Base-by-base conservation (phyloP, 2,113 vertebrate species). In the Proterorhinus semilunaris region DNA sequence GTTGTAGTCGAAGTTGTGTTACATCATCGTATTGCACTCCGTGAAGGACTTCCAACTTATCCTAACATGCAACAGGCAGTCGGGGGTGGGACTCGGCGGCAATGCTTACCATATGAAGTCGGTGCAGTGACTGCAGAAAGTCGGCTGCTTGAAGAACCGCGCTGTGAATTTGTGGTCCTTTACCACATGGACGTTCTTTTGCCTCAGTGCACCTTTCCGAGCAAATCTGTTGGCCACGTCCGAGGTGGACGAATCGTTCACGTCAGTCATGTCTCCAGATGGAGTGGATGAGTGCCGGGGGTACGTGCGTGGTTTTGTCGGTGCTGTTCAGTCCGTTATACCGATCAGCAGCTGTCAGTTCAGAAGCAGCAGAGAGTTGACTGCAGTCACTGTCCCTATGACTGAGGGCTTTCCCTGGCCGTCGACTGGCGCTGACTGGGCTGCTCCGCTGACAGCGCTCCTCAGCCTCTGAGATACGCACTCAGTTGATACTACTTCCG, bases 101-200 rank as follows among this genome's bases (percentile, higher is more conserved):
- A 11, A 48, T 50, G 27, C 90, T 92, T 81, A 94, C 94, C 94
- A 95, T 90, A 95, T 95, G 89, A 94, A 95, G 90, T 95, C 94
- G 82, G 94, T 94, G 91, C 93, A 93, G 90, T 94, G 93, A 89
- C 93, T 94, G 89, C 94, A 95, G 91, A 95, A 95, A 76, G 95
- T 96, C 73, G 95, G 95, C 88, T 95, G 94, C 85, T 90, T 95
- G 94, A 96, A 96, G 90, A 95, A 95, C 42, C 94, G 75, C 27
- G 95, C 94, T 65, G 12, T 95, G 90, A 96, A 96, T 81, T 93
- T 93, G 74, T 96, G 95, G 84, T 94, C 82, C 91, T 95, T 94
- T 72, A 96, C 80, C 82, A 96, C 95, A 84, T 94, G 91, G 66
- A 96, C 94, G 86, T 94, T 94, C 72, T 95, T 96, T 85, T 96